Evolutionary conservation across 2,797 vertebrate genomes (phyloP).

Genomic region (Oreonectes daqikongensis): DNA sequence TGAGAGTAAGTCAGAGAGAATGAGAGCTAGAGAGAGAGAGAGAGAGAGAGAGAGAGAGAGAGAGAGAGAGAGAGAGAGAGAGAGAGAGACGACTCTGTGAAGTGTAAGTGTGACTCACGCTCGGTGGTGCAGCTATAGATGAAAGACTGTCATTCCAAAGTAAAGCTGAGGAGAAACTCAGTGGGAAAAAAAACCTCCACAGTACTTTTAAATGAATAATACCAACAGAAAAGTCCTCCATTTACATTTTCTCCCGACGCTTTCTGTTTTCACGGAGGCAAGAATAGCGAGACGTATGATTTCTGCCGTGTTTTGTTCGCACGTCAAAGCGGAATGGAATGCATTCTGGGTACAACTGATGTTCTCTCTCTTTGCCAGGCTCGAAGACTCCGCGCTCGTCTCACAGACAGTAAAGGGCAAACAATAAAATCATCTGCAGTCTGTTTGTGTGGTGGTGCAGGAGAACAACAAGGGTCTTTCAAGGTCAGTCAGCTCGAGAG

Average conservation of each 20-base stretch:
- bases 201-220: slow-evolving; percentile 46
- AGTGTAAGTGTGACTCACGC: slow-evolving; percentile 43
- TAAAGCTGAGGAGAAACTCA: slow-evolving; percentile 41
- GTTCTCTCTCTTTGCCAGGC: slow-evolving; percentile 10
- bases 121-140: slow-evolving; percentile 37
- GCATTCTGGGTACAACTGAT: slow-evolving; percentile 24
- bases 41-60: slow-evolving; percentile 12
- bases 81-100: slow-evolving; percentile 33
- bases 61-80: slow-evolving; percentile 29
- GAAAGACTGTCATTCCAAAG: slow-evolving; percentile 51
- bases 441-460: slow-evolving; percentile 47
- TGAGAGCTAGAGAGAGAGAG: slow-evolving; percentile 30
- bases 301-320: slow-evolving; percentile 41
- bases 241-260: slow-evolving; percentile 40
- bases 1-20: slow-evolving; percentile 40
- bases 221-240: slow-evolving; percentile 46
- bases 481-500: slow-evolving; percentile 49
- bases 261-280: slow-evolving; percentile 29
- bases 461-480: slow-evolving; percentile 51
- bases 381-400: slow-evolving; percentile 9
- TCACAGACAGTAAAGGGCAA: slow-evolving; percentile 47
- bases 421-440: slow-evolving; percentile 52
- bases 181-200: slow-evolving; percentile 39
- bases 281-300: slow-evolving; percentile 20
- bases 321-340: slow-evolving; percentile 35